phyloP scores from a whole-genome alignment of 2,888 invertebrate species.

The Branchellion lobata region DNA sequence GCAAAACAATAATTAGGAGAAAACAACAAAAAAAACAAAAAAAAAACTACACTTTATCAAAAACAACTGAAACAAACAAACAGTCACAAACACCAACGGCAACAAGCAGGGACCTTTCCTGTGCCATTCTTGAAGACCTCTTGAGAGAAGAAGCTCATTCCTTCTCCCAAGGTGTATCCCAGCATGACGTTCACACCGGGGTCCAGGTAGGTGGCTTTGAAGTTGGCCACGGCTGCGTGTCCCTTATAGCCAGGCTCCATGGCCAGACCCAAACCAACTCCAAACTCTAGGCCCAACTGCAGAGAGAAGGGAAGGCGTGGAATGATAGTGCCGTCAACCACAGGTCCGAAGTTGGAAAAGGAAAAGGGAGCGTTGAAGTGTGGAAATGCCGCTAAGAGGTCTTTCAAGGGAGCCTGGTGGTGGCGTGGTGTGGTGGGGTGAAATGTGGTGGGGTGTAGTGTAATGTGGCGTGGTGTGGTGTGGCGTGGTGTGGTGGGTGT shows the following conservation, averaged over 20 bases:
- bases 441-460: too few species aligned
- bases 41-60: too few species aligned
- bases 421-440: too few species aligned
- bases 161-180: constrained; percentile 35
- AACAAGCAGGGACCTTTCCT: not conserved
- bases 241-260: not conserved
- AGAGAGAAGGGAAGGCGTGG: not conserved
- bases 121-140: not conserved
- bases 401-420: constrained; percentile 11
- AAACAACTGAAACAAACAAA: too few species aligned
- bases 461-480: too few species aligned
- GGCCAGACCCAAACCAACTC: not conserved
- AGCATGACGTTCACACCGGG: constrained; percentile 19
- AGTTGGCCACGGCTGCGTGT: not conserved
- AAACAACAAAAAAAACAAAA: too few species aligned
- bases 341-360: constrained; percentile 14
- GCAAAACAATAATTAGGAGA: too few species aligned
- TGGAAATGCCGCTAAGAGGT: not conserved
- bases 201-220: not conserved
- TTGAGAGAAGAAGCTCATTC: constrained; percentile 21
- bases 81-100: too few species aligned
- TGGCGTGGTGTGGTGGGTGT: too few species aligned
- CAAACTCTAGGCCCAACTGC: not conserved
- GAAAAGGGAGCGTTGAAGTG: not conserved
- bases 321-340: constrained; percentile 14